These are phyloP conservation scores for crab-eating macaque (Macaca fascicularis) DNA, from an alignment of 2,113 vertebrate genomes.

Conservation along the genomic window T2T-MFA8v1.1 NC_088393.1:54509001-54509500, in stretches of 20 bases:
- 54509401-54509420: no score
- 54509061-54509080: neutral
- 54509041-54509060: neutral
- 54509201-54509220: neutral
- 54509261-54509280: neutral
- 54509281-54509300: neutral
- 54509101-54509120: neutral
- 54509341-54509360: neutral
- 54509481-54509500: no score
- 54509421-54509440: accelerated
- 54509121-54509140: neutral
- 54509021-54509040: neutral
- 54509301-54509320: neutral
- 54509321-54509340: neutral
- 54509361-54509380: no score
- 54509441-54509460: no score
- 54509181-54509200: neutral
- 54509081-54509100: neutral
- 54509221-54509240: neutral
- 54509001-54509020: neutral
- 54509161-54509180: neutral
- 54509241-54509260: neutral
- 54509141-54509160: neutral
- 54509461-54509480: no score
- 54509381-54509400: no score